Conservation (phyloP, 1,140 invertebrate species). For the Pseudomyrmex dendroicus region DNA sequence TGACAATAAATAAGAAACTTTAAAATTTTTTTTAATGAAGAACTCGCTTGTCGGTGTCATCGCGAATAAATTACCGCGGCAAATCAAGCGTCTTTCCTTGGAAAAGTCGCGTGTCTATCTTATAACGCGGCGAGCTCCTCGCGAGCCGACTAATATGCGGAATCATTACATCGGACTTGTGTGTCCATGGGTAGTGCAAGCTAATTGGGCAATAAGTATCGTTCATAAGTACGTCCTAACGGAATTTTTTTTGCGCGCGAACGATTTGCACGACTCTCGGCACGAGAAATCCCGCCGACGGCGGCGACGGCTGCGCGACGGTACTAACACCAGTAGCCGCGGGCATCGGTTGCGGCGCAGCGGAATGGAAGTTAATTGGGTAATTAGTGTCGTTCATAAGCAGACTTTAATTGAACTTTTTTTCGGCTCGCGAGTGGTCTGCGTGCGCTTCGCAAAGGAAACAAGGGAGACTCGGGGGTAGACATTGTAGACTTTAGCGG, state of each 20-base stretch:
- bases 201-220: constrained; percentile 56
- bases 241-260: constrained; percentile 41
- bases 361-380: constrained; percentile 69
- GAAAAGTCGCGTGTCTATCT: constrained; percentile 1
- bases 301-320: background rate
- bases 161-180: constrained; percentile 30
- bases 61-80: background rate
- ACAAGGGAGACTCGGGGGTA: background rate
- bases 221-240: constrained; percentile 44
- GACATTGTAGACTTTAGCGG: constrained; percentile 54
- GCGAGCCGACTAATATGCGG: background rate
- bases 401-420: constrained; percentile 55
- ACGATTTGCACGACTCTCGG: constrained; percentile 33
- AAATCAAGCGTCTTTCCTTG: background rate
- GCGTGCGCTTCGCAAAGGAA: constrained; percentile 33
- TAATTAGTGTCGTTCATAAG: constrained; percentile 69
- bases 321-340: constrained; percentile 34
- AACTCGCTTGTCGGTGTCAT: background rate
- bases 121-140: background rate
- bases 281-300: background rate
- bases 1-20: background rate
- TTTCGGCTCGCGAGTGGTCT: constrained; percentile 27
- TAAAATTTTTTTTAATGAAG: background rate
- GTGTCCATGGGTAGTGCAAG: constrained; percentile 12
- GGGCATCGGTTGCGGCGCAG: constrained; percentile 19